phyloP scores from a whole-genome alignment of 2,113 vertebrate species.

The Cynopterus brachyotis region DNA sequence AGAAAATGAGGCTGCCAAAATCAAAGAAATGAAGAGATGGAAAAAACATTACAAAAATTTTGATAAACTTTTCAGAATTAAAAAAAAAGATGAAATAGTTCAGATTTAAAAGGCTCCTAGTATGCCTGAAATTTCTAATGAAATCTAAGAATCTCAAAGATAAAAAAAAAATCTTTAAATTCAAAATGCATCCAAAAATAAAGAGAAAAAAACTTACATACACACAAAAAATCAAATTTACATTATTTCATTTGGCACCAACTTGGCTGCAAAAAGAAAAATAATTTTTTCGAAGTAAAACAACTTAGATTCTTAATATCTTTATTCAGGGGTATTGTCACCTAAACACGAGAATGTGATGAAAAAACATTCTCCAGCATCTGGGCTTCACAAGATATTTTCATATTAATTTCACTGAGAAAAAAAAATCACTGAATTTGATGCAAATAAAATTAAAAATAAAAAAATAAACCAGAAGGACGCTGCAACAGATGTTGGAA shows the following conservation, averaged over 20 bases:
- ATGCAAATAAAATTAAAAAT: constrained; percentile 14
- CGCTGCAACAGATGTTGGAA: not conserved
- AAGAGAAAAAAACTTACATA: not conserved
- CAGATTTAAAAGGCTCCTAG: not conserved
- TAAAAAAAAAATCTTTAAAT: not conserved
- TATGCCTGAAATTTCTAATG: not conserved
- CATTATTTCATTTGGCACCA: not conserved
- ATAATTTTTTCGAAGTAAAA: not conserved
- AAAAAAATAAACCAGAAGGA: not conserved
- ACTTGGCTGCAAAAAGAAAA: not conserved
- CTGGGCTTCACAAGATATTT: not conserved
- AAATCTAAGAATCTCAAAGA: constrained; percentile 11
- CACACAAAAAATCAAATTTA: not conserved
- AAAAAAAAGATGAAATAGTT: not conserved
- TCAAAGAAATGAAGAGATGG: not conserved
- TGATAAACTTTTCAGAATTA: not conserved
- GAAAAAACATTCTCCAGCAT: not conserved
- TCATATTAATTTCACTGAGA: not conserved
- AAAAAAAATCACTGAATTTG: not conserved
- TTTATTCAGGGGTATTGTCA: not conserved
- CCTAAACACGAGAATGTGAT: not conserved
- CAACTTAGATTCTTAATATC: not conserved
- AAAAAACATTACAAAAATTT: not conserved
- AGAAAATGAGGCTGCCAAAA: not conserved
- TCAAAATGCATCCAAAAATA: constrained; percentile 20